Base-by-base conservation (phyloP, 1,140 invertebrate genomes). In the Ganaspis sp. region DNA sequence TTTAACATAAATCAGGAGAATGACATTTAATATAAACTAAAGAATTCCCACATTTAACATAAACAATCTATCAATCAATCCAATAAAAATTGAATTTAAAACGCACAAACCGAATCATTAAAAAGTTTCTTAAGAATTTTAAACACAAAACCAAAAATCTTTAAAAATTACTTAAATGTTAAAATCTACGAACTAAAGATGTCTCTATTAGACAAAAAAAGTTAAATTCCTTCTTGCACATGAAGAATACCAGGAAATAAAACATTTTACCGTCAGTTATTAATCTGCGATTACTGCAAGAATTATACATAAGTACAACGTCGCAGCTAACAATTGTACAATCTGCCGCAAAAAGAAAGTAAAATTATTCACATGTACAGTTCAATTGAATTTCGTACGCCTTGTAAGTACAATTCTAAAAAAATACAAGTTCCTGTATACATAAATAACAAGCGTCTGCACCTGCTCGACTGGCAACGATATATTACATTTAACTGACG, bases 391-490 rank as follows among this genome's bases (percentile, higher is more conserved):
- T 64, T 64, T 49, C 29, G 23, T 29, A 12, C 58, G 23, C 29
- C 15, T 23, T 64, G 17, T 49, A 64, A 64, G 58, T 64, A 64
- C 58, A 64, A 29, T 11, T 64, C 58, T 64, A 64, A 12, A 64
- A 64, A 64, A 64, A 64, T 64, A 64, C 58, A 64, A 64, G 58
- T 12, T 29, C 15, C 23, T 29, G 9, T 64, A 34, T 29, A 64
- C 15, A 64, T 64, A 64, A 29, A 49, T 49, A 49, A 34, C 12
- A 64, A 29, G 70, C 69, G 21, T 37, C 40, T 37, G 58, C 23
- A 70, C 21, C 40, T 40, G 42, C 70, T 53, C 58, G 72, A 4
- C 38, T 73, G 42, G 29, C 40, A 58, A 71, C 37, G 15, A 34
- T 64, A 26, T 15, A 64, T 64, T 64, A 29, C 29, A 34, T 34